Evolutionary conservation across 2,888 invertebrate genomes (phyloP).

Genomic region (Cyclophora punctaria): DNA sequence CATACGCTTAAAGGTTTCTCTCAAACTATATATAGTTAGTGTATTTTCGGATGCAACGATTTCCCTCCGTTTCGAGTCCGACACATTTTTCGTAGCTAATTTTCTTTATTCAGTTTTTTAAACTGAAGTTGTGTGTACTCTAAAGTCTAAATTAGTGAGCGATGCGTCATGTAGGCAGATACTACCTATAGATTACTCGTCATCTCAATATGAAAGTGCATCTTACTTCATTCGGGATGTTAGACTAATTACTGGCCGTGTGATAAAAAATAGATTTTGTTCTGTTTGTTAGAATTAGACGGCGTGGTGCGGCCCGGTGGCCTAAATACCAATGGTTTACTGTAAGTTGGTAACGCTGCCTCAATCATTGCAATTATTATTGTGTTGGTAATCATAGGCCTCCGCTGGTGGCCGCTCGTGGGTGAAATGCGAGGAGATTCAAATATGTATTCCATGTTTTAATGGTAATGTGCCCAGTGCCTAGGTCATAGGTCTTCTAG

Average conservation of each 20-base stretch:
- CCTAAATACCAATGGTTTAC: constrained; percentile 52
- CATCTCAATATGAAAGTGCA: constrained; percentile 41
- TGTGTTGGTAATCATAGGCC: no score
- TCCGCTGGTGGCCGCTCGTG: no score
- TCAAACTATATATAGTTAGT: constrained; percentile 47
- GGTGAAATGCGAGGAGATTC: no score
- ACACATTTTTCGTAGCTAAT: constrained; percentile 5
- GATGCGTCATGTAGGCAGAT: constrained; percentile 16
- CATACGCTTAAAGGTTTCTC: constrained; percentile 14
- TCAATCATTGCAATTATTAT: constrained; percentile 1
- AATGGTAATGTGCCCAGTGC: no score
- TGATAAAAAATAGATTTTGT: constrained; percentile 58
- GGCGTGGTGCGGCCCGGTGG: constrained; percentile 30
- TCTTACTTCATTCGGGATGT: constrained; percentile 29
- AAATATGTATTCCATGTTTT: no score
- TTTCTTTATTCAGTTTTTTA: constrained; percentile 1
- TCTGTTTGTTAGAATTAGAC: constrained; percentile 38
- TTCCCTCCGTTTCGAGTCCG: constrained; percentile 31
- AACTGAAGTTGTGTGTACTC: background rate
- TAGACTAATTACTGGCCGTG: constrained; percentile 40
- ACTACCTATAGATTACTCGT: constrained; percentile 23
- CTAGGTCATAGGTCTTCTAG: no score
- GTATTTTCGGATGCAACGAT: constrained; percentile 59
- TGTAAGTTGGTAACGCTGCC: constrained; percentile 21
- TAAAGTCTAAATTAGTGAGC: constrained; percentile 11